These are phyloP conservation scores for Rhabdophis nuchalis DNA, from an alignment of 2,797 vertebrate species.

Conservation along the genomic window DNA sequence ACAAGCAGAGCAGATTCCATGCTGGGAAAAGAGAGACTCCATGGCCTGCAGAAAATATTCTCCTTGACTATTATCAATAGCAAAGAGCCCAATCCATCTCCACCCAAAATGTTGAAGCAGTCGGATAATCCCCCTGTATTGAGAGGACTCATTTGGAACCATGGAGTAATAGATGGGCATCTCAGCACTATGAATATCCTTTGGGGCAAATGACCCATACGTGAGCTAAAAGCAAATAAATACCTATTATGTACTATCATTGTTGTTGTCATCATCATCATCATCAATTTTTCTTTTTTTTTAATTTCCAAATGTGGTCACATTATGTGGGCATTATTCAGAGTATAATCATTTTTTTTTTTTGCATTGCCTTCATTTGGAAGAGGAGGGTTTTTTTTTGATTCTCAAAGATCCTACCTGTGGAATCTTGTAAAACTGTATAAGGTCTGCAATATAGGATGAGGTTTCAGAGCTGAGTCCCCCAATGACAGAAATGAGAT, in stretches of 20 bases:
- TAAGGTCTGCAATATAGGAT: background rate
- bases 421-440: background rate
- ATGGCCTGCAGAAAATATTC: background rate
- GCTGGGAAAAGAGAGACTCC: background rate
- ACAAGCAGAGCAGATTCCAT: background rate
- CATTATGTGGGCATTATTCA: background rate
- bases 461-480: background rate
- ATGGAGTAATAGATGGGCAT: background rate
- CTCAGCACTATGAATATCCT: background rate
- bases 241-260: background rate
- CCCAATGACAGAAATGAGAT: background rate
- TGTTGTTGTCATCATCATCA: too few relatives aligned
- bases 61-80: background rate
- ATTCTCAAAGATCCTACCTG: background rate
- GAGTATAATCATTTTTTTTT: background rate
- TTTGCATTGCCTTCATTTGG: background rate
- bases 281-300: background rate
- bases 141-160: background rate
- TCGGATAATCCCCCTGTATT: background rate
- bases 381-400: background rate
- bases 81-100: background rate
- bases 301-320: too few relatives aligned
- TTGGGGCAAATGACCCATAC: background rate
- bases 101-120: background rate
- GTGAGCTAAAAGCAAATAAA: background rate